Evolutionary conservation across 2,113 vertebrate genomes (phyloP).

Genomic region (Pantherophis guttatus): DNA sequence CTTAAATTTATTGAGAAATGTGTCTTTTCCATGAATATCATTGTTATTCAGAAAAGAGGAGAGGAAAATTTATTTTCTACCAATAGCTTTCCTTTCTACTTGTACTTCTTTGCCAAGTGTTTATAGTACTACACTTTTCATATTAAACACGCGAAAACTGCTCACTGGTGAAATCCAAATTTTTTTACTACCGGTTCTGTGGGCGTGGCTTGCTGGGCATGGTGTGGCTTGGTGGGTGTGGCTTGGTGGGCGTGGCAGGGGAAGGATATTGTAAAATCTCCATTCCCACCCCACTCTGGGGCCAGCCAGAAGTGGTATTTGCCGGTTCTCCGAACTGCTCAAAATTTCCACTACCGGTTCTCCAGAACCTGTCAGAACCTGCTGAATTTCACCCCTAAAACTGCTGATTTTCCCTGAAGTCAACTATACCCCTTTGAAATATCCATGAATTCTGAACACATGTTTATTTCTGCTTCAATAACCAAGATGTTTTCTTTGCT

Average conservation of each 20-base stretch:
- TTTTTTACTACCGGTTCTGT: too few species aligned
- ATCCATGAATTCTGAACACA: background rate
- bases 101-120: background rate
- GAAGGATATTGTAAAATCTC: too few species aligned
- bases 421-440: slow-evolving; percentile 42
- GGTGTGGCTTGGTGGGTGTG: too few species aligned
- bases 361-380: too few species aligned
- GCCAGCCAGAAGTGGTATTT: too few species aligned
- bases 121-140: background rate
- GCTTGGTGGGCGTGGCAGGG: too few species aligned
- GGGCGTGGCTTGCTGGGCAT: too few species aligned
- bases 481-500: background rate
- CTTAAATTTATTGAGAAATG: background rate
- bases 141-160: background rate
- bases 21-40: background rate
- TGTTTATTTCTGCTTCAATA: background rate
- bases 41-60: background rate
- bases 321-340: too few species aligned
- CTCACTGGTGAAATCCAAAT: too few species aligned
- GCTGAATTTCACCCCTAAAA: too few species aligned
- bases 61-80: slow-evolving; percentile 21
- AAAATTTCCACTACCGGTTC: too few species aligned
- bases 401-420: background rate
- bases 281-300: too few species aligned
- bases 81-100: slow-evolving; percentile 24